Evolutionary conservation across 1,140 invertebrate species (phyloP).

Genomic region (Bombyx mandarina): DNA sequence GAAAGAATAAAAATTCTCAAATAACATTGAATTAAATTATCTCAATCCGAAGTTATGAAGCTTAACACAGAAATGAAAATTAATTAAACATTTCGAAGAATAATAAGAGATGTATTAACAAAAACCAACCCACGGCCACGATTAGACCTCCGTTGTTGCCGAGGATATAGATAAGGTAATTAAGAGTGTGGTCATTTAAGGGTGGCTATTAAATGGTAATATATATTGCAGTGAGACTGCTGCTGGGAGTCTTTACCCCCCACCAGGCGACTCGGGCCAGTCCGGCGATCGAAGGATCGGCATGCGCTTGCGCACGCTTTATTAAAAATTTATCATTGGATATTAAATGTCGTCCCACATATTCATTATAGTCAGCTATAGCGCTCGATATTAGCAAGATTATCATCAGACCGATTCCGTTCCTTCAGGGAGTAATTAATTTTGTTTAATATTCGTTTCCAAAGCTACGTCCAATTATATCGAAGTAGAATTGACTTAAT

Average conservation of each 20-base stretch:
- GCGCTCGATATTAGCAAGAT: constrained; percentile 28
- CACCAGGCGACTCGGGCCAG: constrained; percentile 23
- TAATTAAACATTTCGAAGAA: no score
- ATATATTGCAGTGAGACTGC: constrained; percentile 22
- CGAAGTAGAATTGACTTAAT: no score
- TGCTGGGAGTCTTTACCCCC: constrained; percentile 37
- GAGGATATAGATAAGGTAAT: constrained; percentile 47
- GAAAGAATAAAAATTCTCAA: constrained; percentile 2
- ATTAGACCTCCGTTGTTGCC: constrained; percentile 36
- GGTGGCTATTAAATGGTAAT: constrained; percentile 46
- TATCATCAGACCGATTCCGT: constrained; percentile 20
- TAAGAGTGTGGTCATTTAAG: constrained; percentile 56
- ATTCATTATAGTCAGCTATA: constrained; percentile 38
- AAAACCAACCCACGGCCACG: neutral
- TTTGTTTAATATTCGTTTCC: no score
- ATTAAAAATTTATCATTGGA: constrained; percentile 43
- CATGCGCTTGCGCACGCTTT: constrained; percentile 19
- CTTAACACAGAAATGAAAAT: no score
- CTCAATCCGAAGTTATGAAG: no score
- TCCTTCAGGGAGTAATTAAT: constrained; percentile 3
- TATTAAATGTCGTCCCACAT: constrained; percentile 46
- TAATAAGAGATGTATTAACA: no score
- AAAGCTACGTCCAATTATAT: no score
- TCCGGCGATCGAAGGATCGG: neutral
- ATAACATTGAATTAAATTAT: neutral